These are phyloP conservation scores for Erithacus rubecula DNA, from an alignment of 2,797 vertebrate genomes.

Conservation along the genomic window DNA sequence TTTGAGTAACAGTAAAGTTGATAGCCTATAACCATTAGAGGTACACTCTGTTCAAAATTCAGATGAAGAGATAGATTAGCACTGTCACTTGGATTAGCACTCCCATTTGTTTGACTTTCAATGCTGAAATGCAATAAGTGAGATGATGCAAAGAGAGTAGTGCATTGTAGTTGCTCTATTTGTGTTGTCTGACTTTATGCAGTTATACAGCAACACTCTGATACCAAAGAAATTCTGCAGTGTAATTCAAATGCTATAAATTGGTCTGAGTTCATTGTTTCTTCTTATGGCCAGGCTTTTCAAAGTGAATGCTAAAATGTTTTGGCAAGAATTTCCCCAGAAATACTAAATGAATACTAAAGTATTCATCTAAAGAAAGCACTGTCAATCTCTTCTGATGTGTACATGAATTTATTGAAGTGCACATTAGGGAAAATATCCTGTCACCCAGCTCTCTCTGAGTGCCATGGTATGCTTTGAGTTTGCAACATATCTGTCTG, in stretches of 20 bases:
- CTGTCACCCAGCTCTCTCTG: not conserved
- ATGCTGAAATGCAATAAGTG: slow-evolving; percentile 9
- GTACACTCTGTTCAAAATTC: slow-evolving; percentile 49
- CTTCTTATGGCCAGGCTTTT: slow-evolving; percentile 2
- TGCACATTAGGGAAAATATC: not conserved
- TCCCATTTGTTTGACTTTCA: slow-evolving; percentile 32
- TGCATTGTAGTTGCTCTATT: not conserved
- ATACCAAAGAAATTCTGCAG: not conserved
- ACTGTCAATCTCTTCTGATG: not conserved
- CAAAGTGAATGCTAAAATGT: not conserved
- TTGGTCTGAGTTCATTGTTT: not conserved
- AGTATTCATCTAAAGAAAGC: not conserved
- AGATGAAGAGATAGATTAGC: slow-evolving; percentile 43
- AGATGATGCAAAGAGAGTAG: not conserved
- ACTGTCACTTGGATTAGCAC: slow-evolving; percentile 46
- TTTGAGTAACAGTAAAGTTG: not conserved
- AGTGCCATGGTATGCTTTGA: not conserved
- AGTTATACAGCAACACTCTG: not conserved
- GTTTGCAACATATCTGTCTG: not conserved
- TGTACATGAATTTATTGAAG: slow-evolving; percentile 30
- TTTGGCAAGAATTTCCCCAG: not conserved
- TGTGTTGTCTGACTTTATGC: not conserved
- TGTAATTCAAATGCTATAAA: not conserved
- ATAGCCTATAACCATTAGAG: slow-evolving; percentile 1
- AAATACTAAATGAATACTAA: no score